Percentiles rank a stretch among this genome's conserved stretches.
Conservation (phyloP, 1,140 invertebrate species). For the Drosophila aff. region DNA sequence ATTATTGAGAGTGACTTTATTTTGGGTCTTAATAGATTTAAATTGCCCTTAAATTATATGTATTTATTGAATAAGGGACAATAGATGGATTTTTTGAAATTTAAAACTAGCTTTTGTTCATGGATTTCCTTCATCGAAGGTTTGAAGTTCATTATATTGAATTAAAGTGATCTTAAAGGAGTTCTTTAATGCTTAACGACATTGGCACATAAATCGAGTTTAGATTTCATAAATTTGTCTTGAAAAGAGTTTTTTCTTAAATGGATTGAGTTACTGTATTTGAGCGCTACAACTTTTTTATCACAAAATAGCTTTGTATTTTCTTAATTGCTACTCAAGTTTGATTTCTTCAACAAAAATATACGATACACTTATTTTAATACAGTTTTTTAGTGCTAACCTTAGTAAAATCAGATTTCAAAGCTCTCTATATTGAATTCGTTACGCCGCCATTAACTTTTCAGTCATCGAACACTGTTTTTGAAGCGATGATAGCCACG, state of each 20-base stretch:
- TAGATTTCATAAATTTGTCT: too few species aligned
- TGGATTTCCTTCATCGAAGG: not conserved
- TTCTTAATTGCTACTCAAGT: too few species aligned
- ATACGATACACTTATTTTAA: too few species aligned
- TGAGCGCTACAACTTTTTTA: too few species aligned
- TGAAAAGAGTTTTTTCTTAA: too few species aligned
- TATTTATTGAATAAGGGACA: too few species aligned
- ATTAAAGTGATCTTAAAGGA: not conserved
- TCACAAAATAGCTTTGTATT: too few species aligned
- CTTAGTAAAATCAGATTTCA: not conserved
- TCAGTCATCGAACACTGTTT: slow-evolving; percentile 24
- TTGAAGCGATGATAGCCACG: slow-evolving; percentile 4
- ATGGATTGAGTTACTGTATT: too few species aligned
- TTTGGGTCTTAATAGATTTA: not conserved
- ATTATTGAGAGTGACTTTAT: not conserved
- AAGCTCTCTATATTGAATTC: not conserved
- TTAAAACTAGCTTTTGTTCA: not conserved
- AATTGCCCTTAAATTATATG: not conserved
- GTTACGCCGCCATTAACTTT: not conserved
- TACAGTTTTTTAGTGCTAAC: not conserved
- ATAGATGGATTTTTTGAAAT: too few species aligned
- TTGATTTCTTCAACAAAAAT: too few species aligned
- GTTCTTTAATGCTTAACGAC: not conserved
- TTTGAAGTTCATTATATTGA: not conserved
- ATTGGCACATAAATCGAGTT: not conserved